A percentile compares a stretch with the other conserved stretches of the same genome.
phyloP scores from a whole-genome alignment of 2,888 invertebrate species.

The Drosophila putrida region DNA sequence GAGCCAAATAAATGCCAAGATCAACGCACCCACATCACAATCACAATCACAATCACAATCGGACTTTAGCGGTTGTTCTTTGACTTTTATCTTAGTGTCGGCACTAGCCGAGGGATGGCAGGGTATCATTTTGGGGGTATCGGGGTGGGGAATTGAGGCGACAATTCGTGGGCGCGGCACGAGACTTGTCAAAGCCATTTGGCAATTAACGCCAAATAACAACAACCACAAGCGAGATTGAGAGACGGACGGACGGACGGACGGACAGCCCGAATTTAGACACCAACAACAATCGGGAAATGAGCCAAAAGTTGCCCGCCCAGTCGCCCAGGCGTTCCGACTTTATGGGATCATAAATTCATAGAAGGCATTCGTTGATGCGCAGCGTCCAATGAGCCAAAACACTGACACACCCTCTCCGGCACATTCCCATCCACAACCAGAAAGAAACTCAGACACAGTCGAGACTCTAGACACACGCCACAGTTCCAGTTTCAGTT shows the following conservation, averaged over 20 bases:
- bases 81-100: constrained; percentile 31
- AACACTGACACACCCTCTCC: constrained; percentile 40
- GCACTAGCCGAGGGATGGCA: not conserved
- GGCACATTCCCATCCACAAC: not conserved
- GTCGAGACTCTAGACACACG: constrained; percentile 25
- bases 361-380: constrained; percentile 51
- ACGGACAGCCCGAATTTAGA: constrained; percentile 10
- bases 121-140: not conserved
- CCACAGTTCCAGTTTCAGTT: constrained; percentile 32
- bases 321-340: constrained; percentile 50
- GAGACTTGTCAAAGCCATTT: constrained; percentile 58
- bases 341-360: constrained; percentile 72
- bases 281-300: constrained; percentile 39
- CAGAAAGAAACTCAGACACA: constrained; percentile 6
- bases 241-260: not conserved
- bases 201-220: constrained; percentile 72
- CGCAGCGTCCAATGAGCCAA: constrained; percentile 53
- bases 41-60: constrained; percentile 14
- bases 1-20: constrained; percentile 34
- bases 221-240: constrained; percentile 18
- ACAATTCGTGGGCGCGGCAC: constrained; percentile 53
- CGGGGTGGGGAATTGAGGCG: constrained; percentile 12
- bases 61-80: constrained; percentile 41
- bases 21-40: constrained; percentile 76
- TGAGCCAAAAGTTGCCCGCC: constrained; percentile 42